Base-by-base conservation (phyloP, 2,888 invertebrate species). In the Clitarchus hookeri region DNA sequence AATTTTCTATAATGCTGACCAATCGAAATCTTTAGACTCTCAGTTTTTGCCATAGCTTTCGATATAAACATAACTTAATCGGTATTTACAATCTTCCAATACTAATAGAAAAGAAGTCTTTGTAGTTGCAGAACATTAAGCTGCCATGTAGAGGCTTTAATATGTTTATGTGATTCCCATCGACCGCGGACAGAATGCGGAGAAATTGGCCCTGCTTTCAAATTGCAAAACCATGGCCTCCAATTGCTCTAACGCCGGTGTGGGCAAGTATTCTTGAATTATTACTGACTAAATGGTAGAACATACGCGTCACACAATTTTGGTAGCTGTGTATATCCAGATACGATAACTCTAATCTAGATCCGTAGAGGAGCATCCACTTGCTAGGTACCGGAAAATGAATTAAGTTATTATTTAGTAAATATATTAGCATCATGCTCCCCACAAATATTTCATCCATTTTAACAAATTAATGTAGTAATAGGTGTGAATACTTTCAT, bases 141-240 rank as follows among this genome's bases (percentile, higher is more conserved):
- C 88, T 88, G 88, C 88, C 87, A 86, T 87, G 85, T 77, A 83
- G 48, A 23, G 88, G 89, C 82, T 87, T 85, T 26, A 86, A 84
- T 84, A 89, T 87, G 54, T 89, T 87, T 53, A 89, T 84, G 85
- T 88, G 88, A 85, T 89, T 89, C 48, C 88, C 88, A 86, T 89
- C 88, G 16, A 89, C 87, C 27, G 88, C 89, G 25, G 88, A 88
- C 82, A 89, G 84, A 89, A 85, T 89, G 88, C 78, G 89, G 88
- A n/a, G 87, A 89, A 89, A 85, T 89, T 88, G 8, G 88, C 88
- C 53, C 44, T 86, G 87, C 77, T 87, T 89, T 89, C 88, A 88
- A 89, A 89, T 48, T 84, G 88, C 86, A 48, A 82, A 84, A 88
- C 89, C 16, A 88, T 87, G 13, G 86, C 84, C 87, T 89, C 87